phyloP scores from a whole-genome alignment of 2,888 invertebrate species.

The Meiosimyza decipiens region DNA sequence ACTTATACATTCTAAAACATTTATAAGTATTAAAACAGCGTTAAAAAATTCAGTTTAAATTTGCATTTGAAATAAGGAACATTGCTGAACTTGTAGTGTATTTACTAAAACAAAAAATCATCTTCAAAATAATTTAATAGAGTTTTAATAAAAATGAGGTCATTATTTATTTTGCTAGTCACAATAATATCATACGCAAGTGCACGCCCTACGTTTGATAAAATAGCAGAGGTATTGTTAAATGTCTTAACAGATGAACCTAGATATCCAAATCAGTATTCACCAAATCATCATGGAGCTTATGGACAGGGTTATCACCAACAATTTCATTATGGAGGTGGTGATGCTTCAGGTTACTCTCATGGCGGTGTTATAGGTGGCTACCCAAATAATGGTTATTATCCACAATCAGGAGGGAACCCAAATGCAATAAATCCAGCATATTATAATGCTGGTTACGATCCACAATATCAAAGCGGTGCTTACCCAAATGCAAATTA shows the following conservation, averaged over 20 bases:
- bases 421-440: slow-evolving; percentile 1
- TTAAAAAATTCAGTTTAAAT: too few relatives aligned
- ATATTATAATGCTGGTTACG: not conserved
- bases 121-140: too few relatives aligned
- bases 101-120: too few relatives aligned
- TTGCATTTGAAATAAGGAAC: too few relatives aligned
- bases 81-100: too few relatives aligned
- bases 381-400: slow-evolving; percentile 31
- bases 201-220: slow-evolving; percentile 53
- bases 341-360: slow-evolving; percentile 36
- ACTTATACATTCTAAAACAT: too few relatives aligned
- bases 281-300: slow-evolving; percentile 22
- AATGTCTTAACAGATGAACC: slow-evolving; percentile 40
- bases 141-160: not conserved
- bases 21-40: too few relatives aligned
- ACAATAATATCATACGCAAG: not conserved
- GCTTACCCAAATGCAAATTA: not conserved
- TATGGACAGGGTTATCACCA: slow-evolving; percentile 34
- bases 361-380: slow-evolving; percentile 15
- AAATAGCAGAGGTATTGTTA: slow-evolving; percentile 50
- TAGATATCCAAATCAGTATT: slow-evolving; percentile 21
- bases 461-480: not conserved
- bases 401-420: slow-evolving; percentile 22
- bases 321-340: slow-evolving; percentile 14
- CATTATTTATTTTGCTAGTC: not conserved